A percentile compares a stretch with the other conserved stretches of the same genome.
These are phyloP conservation scores for Rhipidura dahli DNA, from an alignment of 2,113 vertebrate genomes.

Conservation along the genomic window DNA sequence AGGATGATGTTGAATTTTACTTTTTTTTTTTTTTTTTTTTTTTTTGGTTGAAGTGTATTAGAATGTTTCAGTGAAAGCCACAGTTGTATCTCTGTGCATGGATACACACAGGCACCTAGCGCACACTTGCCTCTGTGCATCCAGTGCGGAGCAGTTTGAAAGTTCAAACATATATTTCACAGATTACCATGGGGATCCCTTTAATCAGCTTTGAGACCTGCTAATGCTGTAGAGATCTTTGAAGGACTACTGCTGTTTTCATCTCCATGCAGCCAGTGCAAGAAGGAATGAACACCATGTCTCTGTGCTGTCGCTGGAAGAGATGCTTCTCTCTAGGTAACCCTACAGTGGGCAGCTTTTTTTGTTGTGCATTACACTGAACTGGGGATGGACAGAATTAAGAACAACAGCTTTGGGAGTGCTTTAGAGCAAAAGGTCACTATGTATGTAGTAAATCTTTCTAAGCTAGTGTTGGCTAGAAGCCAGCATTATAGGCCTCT, in stretches of 20 bases:
- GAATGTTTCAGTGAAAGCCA: background rate
- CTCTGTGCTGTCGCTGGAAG: slow-evolving; percentile 23
- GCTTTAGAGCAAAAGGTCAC: slow-evolving; percentile 4
- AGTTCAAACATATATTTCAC: slow-evolving; percentile 55
- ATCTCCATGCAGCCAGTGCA: background rate
- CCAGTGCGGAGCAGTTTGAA: slow-evolving; percentile 3
- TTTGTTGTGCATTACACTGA: background rate
- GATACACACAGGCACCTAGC: background rate
- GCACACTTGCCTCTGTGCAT: background rate
- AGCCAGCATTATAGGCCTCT: background rate
- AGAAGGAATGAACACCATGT: background rate
- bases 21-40: background rate
- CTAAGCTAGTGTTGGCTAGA: background rate
- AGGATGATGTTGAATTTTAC: background rate
- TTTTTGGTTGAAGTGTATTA: background rate
- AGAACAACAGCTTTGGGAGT: background rate
- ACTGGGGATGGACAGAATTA: background rate
- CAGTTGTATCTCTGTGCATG: background rate
- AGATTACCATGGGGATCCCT: slow-evolving; percentile 63
- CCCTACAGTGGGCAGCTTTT: background rate
- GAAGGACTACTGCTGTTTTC: background rate
- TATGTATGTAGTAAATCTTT: background rate
- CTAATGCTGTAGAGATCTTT: slow-evolving; percentile 50
- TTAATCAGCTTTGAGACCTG: slow-evolving; percentile 65
- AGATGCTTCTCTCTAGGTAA: slow-evolving; percentile 66